Conservation (phyloP, 2,113 vertebrate genomes). For the Aplodontia rufa region DNA sequence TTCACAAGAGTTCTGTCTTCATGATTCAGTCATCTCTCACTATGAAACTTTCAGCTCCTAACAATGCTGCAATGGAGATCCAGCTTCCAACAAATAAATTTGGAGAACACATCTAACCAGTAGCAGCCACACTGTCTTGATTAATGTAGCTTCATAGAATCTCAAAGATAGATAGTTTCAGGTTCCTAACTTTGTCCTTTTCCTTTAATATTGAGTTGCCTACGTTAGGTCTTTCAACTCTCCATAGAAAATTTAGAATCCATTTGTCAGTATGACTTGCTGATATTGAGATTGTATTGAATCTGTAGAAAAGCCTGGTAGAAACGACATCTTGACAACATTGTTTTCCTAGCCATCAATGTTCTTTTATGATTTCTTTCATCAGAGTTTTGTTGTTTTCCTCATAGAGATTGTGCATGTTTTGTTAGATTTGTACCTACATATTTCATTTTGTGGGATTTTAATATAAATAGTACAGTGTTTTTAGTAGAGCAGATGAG, state of each 20-base stretch:
- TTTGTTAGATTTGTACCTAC: neutral
- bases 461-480: neutral
- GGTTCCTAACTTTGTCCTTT: neutral
- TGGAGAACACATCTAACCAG: neutral
- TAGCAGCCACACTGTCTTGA: neutral
- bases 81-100: too few relatives aligned
- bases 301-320: neutral
- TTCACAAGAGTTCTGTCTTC: neutral
- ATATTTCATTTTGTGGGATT: neutral
- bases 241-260: neutral
- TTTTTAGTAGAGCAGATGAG: too few relatives aligned
- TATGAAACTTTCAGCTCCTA: neutral
- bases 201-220: neutral
- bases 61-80: neutral
- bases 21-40: neutral
- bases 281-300: neutral
- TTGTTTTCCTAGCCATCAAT: neutral
- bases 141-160: neutral
- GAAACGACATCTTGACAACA: neutral
- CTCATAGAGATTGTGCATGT: neutral
- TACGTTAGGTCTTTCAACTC: neutral
- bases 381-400: neutral
- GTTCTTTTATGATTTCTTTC: neutral
- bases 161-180: neutral
- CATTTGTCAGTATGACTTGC: neutral